Base-by-base conservation (phyloP, 2,888 invertebrate genomes). In the Merodon equestris region DNA sequence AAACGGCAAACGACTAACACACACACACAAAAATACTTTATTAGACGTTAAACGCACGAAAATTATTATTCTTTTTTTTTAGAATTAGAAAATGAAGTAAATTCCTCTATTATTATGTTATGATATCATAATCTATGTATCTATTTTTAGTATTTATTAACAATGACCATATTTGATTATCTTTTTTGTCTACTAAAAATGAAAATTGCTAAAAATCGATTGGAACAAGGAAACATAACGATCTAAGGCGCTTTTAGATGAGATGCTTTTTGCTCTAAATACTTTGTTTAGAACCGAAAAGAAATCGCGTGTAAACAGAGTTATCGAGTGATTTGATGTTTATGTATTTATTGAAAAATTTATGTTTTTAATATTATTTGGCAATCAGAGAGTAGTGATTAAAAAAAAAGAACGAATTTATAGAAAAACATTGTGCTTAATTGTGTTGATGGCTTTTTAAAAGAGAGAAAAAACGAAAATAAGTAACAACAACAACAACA, bases 371-470 rank as follows among this genome's bases (percentile, higher is more conserved):
- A 61, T 13, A n/a, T 54, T 36, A 42, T 40, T n/a, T 27, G 15
- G 58, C 36, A 36, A 45, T 5, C 34, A 40, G 9, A 15, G 10
- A 15, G n/a, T 17, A 40, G n/a, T 47, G 47, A 45, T 34, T 40
- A n/a, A 51, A 58, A 27, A 27, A 27, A 4, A n/a, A n/a, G n/a
- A n/a, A n/a, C n/a, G 7, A 27, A 27, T 27, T 7, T 27, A 40
- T 54, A 12, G 44, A 57, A 61, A 67, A 50, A 19, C 10, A n/a
- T 44, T 45, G 53, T 70, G 48, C 61, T 58, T 53, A 18, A 14
- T 44, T 83, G 85, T 83, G 84, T 84, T 83, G 84, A 85, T 84
- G 85, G 85, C 84, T 85, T 85, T n/a, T 83, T 83, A 72, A 48
- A 60, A 61, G 82, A 75, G 81, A 40, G 9, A 10, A 3, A 40